A percentile compares a stretch with the other conserved stretches of the same genome.
Evolutionary conservation across 2,113 vertebrate genomes (phyloP).

Genomic region (Apeltes quadracus): DNA sequence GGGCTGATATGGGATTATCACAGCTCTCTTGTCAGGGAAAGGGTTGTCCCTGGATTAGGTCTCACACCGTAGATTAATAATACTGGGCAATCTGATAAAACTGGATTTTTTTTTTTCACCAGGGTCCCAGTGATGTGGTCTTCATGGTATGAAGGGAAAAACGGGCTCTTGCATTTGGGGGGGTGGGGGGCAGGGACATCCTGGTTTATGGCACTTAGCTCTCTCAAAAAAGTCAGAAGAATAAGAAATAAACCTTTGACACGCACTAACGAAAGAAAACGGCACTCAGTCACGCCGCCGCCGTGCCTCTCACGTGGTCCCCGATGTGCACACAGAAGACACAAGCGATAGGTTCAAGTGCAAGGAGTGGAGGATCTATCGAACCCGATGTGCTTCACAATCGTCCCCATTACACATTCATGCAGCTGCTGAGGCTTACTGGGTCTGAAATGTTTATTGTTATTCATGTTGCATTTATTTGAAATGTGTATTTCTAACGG

Average conservation of each 20-base stretch:
- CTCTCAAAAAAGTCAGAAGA: not conserved
- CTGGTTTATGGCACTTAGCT: not conserved
- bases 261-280: not conserved
- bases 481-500: not conserved
- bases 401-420: not conserved
- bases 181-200: not conserved
- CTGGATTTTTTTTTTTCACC: slow-evolving; percentile 38
- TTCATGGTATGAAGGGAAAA: not conserved
- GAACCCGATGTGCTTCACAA: slow-evolving; percentile 16
- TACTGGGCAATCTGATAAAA: slow-evolving; percentile 54
- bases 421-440: not conserved
- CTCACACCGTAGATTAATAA: slow-evolving; percentile 65
- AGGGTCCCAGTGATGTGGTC: not conserved
- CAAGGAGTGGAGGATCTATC: slow-evolving; percentile 4
- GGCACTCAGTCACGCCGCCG: not conserved
- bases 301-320: slow-evolving; percentile 1
- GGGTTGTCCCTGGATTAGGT: slow-evolving; percentile 60
- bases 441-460: not conserved
- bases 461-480: slow-evolving; percentile 20
- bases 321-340: not conserved
- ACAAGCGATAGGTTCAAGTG: slow-evolving; percentile 1
- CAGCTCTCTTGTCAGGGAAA: slow-evolving; percentile 26
- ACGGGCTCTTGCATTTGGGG: not conserved
- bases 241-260: not conserved
- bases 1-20: slow-evolving; percentile 64